These are phyloP conservation scores for Pachycephus smyrnensis DNA, from an alignment of 2,888 invertebrate species.

Conservation along the genomic window DNA sequence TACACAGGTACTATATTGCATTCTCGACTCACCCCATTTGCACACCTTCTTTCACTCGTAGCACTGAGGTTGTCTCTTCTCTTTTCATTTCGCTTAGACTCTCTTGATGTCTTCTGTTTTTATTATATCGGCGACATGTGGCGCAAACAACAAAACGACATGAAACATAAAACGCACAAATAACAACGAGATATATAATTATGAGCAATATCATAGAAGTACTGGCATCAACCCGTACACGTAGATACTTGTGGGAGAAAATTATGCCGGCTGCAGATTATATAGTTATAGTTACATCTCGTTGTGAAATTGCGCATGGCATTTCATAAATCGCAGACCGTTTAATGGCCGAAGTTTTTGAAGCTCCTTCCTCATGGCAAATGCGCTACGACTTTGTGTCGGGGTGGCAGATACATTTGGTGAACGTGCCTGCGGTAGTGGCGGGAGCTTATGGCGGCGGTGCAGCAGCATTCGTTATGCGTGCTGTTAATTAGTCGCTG, in stretches of 20 bases:
- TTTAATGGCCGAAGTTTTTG: constrained; percentile 43
- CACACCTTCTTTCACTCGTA: not conserved
- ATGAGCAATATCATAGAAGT: not conserved
- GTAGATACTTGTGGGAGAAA: not conserved
- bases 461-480: constrained; percentile 34
- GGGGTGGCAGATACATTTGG: constrained; percentile 9
- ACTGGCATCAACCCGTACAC: not conserved
- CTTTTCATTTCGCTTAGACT: not conserved
- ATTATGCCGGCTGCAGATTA: not conserved
- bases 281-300: not conserved
- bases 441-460: not conserved
- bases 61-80: not conserved
- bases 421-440: not conserved
- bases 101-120: not conserved
- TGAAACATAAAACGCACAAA: not conserved
- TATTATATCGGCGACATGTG: not conserved
- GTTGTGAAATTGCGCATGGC: constrained; percentile 20
- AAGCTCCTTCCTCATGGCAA: constrained; percentile 2
- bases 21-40: constrained; percentile 34
- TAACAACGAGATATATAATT: not conserved
- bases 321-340: constrained; percentile 52
- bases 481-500: constrained; percentile 49
- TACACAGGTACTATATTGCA: constrained; percentile 39
- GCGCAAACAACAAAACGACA: not conserved
- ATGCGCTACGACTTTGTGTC: constrained; percentile 2